Percentiles rank a stretch among this genome's conserved stretches.
These are phyloP conservation scores for Sebastes paucispinis DNA, from an alignment of 2,797 vertebrate species.

Conservation along the genomic window DNA sequence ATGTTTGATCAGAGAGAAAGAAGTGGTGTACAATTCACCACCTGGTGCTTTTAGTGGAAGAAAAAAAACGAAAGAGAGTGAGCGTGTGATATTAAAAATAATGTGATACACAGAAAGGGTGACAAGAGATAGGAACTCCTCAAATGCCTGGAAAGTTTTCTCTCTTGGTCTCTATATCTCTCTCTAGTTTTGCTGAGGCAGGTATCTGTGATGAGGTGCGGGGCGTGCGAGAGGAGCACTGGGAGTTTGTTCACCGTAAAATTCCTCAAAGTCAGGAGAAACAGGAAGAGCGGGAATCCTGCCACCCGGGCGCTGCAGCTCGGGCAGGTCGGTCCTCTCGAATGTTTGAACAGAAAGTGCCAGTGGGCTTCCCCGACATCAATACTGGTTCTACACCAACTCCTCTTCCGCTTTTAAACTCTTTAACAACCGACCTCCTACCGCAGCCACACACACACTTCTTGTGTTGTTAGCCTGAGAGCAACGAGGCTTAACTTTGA, in stretches of 20 bases:
- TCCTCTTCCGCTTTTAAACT: conserved; percentile 82
- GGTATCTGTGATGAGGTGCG: conserved; percentile 73
- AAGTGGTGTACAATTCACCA: not conserved
- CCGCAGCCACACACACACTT: conserved; percentile 37
- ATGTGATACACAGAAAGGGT: not conserved
- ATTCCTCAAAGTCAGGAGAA: conserved; percentile 86
- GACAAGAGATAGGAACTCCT: conserved; percentile 37
- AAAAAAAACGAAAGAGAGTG: not conserved
- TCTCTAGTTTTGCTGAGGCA: conserved; percentile 81
- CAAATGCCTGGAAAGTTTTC: conserved; percentile 73
- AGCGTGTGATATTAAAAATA: not conserved
- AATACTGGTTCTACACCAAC: conserved; percentile 74
- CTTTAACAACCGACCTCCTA: conserved; percentile 69
- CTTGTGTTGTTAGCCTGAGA: conserved; percentile 63
- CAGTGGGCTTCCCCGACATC: conserved; percentile 81
- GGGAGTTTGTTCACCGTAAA: conserved; percentile 78
- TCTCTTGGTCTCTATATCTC: conserved; percentile 1
- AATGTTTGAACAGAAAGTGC: conserved; percentile 82
- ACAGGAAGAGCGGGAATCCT: conserved; percentile 80
- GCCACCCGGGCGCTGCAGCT: conserved; percentile 60
- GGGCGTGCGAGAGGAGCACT: conserved; percentile 64
- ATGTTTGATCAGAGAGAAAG: not conserved
- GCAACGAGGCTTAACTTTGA: conserved; percentile 79
- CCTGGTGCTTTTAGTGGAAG: not conserved
- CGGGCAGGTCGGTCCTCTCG: conserved; percentile 71